Evolutionary conservation across 1,140 invertebrate species (phyloP).

Genomic region (Drosophila arawakana): DNA sequence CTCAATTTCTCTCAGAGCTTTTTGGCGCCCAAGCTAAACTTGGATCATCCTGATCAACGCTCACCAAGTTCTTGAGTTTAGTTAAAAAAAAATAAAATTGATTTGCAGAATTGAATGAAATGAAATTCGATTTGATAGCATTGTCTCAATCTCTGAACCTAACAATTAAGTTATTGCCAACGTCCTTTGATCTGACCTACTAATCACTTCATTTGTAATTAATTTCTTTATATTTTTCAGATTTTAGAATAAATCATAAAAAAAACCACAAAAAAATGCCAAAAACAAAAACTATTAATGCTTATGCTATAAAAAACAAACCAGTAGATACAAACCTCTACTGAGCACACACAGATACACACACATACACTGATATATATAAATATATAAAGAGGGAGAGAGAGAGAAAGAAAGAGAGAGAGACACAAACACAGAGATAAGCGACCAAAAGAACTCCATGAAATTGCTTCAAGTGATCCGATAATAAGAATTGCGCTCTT

Average conservation of each 20-base stretch:
- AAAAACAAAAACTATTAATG: conserved; percentile 38
- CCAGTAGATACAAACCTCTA: conserved; percentile 18
- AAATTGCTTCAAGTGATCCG: conserved; percentile 81
- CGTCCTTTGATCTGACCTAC: conserved; percentile 46
- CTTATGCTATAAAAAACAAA: conserved; percentile 41
- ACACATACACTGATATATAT: conserved; percentile 32
- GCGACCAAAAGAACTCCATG: conserved; percentile 65
- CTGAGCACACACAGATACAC: conserved; percentile 19
- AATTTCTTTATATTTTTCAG: conserved; percentile 50
- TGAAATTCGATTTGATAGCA: conserved; percentile 6
- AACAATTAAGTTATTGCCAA: conserved; percentile 41
- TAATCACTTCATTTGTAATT: conserved; percentile 45
- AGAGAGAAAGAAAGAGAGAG: conserved; percentile 4
- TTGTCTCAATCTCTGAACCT: conserved; percentile 46
- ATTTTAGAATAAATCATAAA: conserved; percentile 58
- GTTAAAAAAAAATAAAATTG: too few relatives aligned
- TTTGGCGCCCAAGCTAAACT: too few relatives aligned
- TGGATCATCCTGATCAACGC: too few relatives aligned
- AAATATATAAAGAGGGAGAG: conserved; percentile 26
- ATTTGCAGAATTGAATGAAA: too few relatives aligned
- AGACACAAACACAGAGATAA: conserved; percentile 26
- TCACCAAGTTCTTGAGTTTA: too few relatives aligned
- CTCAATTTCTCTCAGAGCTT: too few relatives aligned
- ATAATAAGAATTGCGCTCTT: conserved; percentile 75
- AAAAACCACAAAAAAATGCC: conserved; percentile 52